phyloP scores from a whole-genome alignment of 1,140 invertebrate genomes.

The Pogonognathellus flavescens region DNA sequence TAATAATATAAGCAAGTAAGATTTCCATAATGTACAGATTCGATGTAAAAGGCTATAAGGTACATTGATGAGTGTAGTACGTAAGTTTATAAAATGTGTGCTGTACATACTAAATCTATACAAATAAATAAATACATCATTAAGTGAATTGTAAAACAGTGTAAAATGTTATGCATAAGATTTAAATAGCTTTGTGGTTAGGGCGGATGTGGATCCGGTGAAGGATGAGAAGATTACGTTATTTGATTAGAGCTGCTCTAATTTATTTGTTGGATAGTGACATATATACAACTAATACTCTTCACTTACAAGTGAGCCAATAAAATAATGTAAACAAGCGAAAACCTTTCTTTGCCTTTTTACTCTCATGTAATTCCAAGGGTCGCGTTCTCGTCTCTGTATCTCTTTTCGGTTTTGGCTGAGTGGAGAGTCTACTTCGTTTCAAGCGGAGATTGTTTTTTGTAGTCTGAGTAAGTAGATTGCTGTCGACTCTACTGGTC shows the following conservation, averaged over 20 bases:
- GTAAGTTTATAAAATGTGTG: constrained; percentile 13
- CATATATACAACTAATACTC: constrained; percentile 45
- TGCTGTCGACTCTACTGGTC: constrained; percentile 12
- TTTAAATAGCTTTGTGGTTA: neutral
- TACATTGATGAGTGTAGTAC: too few species aligned
- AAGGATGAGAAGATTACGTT: neutral
- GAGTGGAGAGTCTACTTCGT: neutral
- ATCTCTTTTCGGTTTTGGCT: neutral
- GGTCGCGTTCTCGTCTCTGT: constrained; percentile 1
- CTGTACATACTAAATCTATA: constrained; percentile 5
- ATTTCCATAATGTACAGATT: too few species aligned
- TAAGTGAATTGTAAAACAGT: neutral
- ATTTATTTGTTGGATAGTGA: constrained; percentile 18
- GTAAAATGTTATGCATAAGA: neutral
- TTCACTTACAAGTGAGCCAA: constrained; percentile 41
- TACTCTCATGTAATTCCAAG: constrained; percentile 18
- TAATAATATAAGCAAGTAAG: too few species aligned
- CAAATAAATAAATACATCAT: neutral
- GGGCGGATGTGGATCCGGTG: neutral
- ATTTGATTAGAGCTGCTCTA: neutral
- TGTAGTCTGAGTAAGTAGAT: neutral
- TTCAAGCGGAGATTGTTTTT: constrained; percentile 21
- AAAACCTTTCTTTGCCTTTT: constrained; percentile 33
- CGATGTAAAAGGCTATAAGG: too few species aligned
- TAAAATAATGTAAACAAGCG: constrained; percentile 41